phyloP scores from a whole-genome alignment of 2,113 vertebrate species.

The Symphodus melops region DNA sequence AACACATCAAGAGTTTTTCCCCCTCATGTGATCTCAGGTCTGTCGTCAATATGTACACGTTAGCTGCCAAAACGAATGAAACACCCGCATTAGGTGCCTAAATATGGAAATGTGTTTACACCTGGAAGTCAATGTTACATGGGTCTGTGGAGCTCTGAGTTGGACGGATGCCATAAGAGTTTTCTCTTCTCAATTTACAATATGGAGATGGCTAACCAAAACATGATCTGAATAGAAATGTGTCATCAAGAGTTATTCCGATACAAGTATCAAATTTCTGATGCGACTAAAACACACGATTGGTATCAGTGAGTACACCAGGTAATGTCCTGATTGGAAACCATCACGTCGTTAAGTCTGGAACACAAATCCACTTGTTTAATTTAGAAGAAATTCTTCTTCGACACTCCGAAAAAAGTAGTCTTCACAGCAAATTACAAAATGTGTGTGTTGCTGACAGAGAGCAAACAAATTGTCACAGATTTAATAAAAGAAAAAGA shows the following conservation, averaged over 20 bases:
- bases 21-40: conserved; percentile 50
- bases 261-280: not conserved
- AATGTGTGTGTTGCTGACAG: too few relatives aligned
- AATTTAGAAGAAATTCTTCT: too few relatives aligned
- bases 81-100: conserved; percentile 38
- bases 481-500: too few relatives aligned
- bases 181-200: not conserved
- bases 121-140: conserved; percentile 9
- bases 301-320: too few relatives aligned
- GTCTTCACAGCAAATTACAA: too few relatives aligned
- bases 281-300: too few relatives aligned
- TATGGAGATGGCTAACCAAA: not conserved
- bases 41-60: conserved; percentile 47
- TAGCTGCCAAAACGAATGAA: conserved; percentile 48
- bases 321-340: too few relatives aligned
- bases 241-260: not conserved
- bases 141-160: not conserved
- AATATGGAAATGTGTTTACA: conserved; percentile 38
- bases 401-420: too few relatives aligned
- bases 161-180: not conserved
- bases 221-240: not conserved
- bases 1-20: not conserved
- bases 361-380: too few relatives aligned
- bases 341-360: too few relatives aligned
- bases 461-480: too few relatives aligned